These are phyloP conservation scores for Trichomycterus rosablanca DNA, from an alignment of 2,113 vertebrate species.

Conservation along the genomic window DNA sequence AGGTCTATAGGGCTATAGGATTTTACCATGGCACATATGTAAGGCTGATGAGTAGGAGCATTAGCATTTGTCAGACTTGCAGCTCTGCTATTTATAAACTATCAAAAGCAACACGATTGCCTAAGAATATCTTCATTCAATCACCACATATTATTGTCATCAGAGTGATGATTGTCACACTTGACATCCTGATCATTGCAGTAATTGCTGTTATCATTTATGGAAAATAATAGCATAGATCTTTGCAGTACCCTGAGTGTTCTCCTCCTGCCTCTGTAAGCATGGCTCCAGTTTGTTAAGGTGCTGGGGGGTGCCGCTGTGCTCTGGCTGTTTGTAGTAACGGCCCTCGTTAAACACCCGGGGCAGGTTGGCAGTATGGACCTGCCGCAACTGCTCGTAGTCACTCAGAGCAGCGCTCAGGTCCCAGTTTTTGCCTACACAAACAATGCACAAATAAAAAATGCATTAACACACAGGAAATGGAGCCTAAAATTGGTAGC, in stretches of 20 bases:
- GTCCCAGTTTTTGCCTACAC: slow-evolving; percentile 97
- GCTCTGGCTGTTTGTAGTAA: slow-evolving; percentile 74
- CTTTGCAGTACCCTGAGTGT: slow-evolving; percentile 70
- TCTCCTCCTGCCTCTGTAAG: slow-evolving; percentile 86
- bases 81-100: too few species aligned
- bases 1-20: too few species aligned
- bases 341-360: slow-evolving; percentile 91
- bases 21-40: too few species aligned
- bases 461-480: too few species aligned
- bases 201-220: background rate
- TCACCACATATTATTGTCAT: too few species aligned
- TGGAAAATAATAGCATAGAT: background rate
- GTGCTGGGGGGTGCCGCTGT: slow-evolving; percentile 73
- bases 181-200: background rate
- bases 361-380: slow-evolving; percentile 90
- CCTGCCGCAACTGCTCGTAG: slow-evolving; percentile 94
- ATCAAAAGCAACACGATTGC: too few species aligned
- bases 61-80: too few species aligned
- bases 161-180: too few species aligned
- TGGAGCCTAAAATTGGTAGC: too few species aligned
- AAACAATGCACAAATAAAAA: slow-evolving; percentile 17
- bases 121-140: too few species aligned
- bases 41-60: too few species aligned
- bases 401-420: slow-evolving; percentile 89
- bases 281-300: slow-evolving; percentile 73